Percentiles rank a stretch among this genome's conserved stretches.
phyloP scores from a whole-genome alignment of 2,888 invertebrate genomes.

The Plebejus anna region DNA sequence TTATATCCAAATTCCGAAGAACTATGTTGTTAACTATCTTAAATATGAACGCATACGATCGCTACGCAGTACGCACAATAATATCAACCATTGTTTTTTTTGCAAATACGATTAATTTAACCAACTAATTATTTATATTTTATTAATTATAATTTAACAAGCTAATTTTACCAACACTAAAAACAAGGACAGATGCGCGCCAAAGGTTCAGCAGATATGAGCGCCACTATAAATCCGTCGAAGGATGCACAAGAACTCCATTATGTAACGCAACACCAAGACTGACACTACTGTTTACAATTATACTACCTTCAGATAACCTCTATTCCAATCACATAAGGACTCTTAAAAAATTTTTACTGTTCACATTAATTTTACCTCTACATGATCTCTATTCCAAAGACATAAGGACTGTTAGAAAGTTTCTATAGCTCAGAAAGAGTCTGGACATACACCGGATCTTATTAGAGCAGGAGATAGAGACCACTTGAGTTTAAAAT shows the following conservation, averaged over 20 bases:
- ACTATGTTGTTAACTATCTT: too few relatives aligned
- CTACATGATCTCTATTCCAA: too few relatives aligned
- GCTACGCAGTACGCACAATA: too few relatives aligned
- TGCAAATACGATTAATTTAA: too few relatives aligned
- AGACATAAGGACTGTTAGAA: neutral
- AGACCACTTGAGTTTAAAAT: neutral
- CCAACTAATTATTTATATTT: too few relatives aligned
- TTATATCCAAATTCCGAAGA: too few relatives aligned
- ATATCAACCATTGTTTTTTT: too few relatives aligned
- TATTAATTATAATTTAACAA: too few relatives aligned
- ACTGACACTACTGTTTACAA: neutral
- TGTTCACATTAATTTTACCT: too few relatives aligned
- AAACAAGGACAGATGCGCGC: neutral
- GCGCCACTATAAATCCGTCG: slow-evolving; percentile 21
- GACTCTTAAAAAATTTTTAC: too few relatives aligned
- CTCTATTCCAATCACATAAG: neutral
- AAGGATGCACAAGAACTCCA: slow-evolving; percentile 18
- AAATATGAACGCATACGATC: too few relatives aligned
- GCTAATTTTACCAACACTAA: too few relatives aligned
- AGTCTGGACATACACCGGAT: neutral
- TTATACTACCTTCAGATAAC: neutral
- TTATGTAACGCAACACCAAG: slow-evolving; percentile 17
- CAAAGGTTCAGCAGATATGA: neutral
- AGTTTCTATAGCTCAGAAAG: neutral
- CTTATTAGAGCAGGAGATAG: neutral